Base-by-base conservation (phyloP, 2,797 vertebrate genomes). In the Melanitta fusca region DNA sequence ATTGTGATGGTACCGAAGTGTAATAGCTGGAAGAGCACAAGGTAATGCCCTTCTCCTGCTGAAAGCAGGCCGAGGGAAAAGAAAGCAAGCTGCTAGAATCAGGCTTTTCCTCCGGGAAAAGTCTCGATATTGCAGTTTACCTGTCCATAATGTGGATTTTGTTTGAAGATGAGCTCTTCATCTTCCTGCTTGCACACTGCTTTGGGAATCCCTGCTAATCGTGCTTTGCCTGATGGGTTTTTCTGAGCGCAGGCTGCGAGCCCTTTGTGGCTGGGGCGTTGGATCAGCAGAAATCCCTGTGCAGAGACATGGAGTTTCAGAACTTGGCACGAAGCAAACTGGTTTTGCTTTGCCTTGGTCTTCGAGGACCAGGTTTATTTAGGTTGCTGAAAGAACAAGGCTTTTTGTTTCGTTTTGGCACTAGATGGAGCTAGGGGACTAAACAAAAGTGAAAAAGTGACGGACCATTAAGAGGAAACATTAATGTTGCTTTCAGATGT, bases 351-450 rank as follows among this genome's bases (percentile, higher is more conserved):
- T 27, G 57, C 0, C 39, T 45, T 45, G 30, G 24, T 5, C 9
- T 93, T 30, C 2, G 32, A 22, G 15, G 38, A 5, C 3, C 6
- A 1, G 0, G 8, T 70, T 69, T 34, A 56, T 70, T 69, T 30
- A 60, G 27, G 21, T 57, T 71, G 75, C 13, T 38, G 34, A 34
- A 66, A 49, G 60, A 68, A 12, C 4, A 8, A n/a, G 20, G 16
- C 2, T 70, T 70, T 94, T 71, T 45, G 9, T 75, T 66, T 45
- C 7, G 1, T 38, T 89, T 80, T 39, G 91, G 51, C 96, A 60
- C 96, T 97, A 97, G 97, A 45, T 96, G 96, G 96, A 39, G 93
- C 86, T 95, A 70, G 90, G 91, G 86, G 73, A 93, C 84, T 58
- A 43, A 57, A 41, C 9, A 71, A 88, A 53, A 79, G 17, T 2